Conservation (phyloP, 2,888 invertebrate species). For the Athrips mouffetella region DNA sequence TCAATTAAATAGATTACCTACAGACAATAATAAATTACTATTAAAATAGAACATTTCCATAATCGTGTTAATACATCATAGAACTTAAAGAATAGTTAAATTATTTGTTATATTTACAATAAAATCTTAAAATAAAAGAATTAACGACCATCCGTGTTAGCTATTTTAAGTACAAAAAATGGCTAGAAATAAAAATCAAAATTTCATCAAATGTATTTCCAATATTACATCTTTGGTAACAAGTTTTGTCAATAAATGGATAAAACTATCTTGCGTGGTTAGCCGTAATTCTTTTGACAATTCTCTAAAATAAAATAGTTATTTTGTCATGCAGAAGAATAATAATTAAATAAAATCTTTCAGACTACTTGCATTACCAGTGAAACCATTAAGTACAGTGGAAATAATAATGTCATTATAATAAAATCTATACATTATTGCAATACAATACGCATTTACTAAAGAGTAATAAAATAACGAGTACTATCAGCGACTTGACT, state of each 20-base stretch:
- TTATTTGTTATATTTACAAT: slow-evolving; percentile 42
- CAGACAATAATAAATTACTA: slow-evolving; percentile 68
- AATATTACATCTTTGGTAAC: slow-evolving; percentile 28
- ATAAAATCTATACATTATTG: slow-evolving; percentile 20
- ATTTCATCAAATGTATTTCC: slow-evolving; percentile 14
- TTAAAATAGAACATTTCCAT: slow-evolving; percentile 64
- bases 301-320: slow-evolving; percentile 37
- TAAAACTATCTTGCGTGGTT: slow-evolving; percentile 22
- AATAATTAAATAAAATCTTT: slow-evolving; percentile 32
- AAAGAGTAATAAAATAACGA: slow-evolving; percentile 21
- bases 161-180: slow-evolving; percentile 5
- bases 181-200: not conserved
- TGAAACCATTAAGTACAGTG: slow-evolving; percentile 47
- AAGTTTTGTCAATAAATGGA: slow-evolving; percentile 17
- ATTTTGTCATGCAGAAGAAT: slow-evolving; percentile 47
- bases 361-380: slow-evolving; percentile 13
- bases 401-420: slow-evolving; percentile 33
- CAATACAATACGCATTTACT: slow-evolving; percentile 21
- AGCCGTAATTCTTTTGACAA: slow-evolving; percentile 46
- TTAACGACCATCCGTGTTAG: slow-evolving; percentile 9
- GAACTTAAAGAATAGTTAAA: slow-evolving; percentile 54
- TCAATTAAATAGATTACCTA: slow-evolving; percentile 68
- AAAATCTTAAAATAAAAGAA: slow-evolving; percentile 10
- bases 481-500: slow-evolving; percentile 23
- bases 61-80: slow-evolving; percentile 58